These are phyloP conservation scores for Tamandua tetradactyla DNA, from an alignment of 2,797 vertebrate species.

Conservation along the genomic window DNA sequence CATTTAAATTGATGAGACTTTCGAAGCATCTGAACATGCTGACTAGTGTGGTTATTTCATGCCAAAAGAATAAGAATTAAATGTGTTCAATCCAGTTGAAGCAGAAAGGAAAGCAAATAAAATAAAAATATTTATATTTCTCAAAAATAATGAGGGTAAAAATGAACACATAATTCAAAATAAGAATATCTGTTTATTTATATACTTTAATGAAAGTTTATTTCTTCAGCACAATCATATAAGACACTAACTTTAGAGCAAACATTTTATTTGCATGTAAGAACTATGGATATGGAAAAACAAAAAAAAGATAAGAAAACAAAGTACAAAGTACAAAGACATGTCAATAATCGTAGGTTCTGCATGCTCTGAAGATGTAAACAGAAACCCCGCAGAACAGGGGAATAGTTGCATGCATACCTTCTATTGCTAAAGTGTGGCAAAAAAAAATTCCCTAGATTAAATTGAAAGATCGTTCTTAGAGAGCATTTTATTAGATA, in stretches of 20 bases:
- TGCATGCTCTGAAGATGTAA: neutral
- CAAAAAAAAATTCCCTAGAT: neutral
- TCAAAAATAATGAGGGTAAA: conserved; percentile 16
- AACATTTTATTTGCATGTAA: conserved; percentile 1
- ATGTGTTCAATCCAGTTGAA: neutral
- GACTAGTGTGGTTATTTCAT: neutral
- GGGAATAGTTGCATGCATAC: neutral
- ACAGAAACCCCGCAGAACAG: neutral
- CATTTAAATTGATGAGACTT: neutral
- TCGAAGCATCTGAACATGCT: neutral
- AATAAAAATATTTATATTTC: neutral
- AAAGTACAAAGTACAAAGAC: neutral
- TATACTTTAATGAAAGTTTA: conserved; percentile 26
- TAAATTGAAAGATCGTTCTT: neutral
- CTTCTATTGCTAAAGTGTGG: neutral
- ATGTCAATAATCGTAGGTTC: neutral
- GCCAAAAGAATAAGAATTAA: neutral
- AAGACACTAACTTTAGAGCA: neutral
- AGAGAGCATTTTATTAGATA: neutral
- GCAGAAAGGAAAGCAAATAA: neutral
- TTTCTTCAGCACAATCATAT: neutral
- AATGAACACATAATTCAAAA: conserved; percentile 12
- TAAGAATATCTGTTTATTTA: neutral
- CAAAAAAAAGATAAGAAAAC: neutral
- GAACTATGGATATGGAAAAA: neutral